Conservation (phyloP, 2,113 vertebrate species). For the Seriola quinqueradiata region DNA sequence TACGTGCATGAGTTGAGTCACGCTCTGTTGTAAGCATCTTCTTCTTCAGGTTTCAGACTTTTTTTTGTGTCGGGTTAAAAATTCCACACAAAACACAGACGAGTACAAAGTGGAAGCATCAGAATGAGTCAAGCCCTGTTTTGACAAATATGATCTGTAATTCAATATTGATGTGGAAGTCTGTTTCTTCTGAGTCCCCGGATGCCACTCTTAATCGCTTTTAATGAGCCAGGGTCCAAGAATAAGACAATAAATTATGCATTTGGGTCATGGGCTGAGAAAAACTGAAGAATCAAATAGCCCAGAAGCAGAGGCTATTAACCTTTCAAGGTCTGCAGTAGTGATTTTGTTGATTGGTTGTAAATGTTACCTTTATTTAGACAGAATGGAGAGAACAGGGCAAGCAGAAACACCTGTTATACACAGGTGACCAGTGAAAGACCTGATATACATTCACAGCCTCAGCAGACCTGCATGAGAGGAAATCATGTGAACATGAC, state of each 20-base stretch:
- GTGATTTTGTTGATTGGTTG: conserved; percentile 5
- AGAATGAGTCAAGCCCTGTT: neutral
- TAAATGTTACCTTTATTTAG: neutral
- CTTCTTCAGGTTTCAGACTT: neutral
- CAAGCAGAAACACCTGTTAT: too few relatives aligned
- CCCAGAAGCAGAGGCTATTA: conserved; percentile 3
- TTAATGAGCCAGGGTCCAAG: conserved; percentile 22
- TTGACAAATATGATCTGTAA: neutral
- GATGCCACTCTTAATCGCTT: conserved; percentile 1
- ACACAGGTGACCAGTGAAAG: too few relatives aligned
- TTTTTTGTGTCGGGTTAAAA: neutral
- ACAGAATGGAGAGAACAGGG: neutral
- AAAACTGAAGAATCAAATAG: conserved; percentile 8
- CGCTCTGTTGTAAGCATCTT: neutral
- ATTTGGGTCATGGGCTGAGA: conserved; percentile 31
- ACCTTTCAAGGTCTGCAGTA: neutral
- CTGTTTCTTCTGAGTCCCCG: neutral
- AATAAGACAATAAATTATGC: conserved; percentile 25
- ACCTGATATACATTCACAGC: neutral
- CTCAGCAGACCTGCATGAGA: neutral
- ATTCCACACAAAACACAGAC: neutral
- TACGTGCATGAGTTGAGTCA: conserved; percentile 2
- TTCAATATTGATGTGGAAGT: neutral
- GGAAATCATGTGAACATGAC: neutral
- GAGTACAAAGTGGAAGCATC: neutral